phyloP scores from a whole-genome alignment of 2,888 invertebrate species.

The Pollenia amentaria region DNA sequence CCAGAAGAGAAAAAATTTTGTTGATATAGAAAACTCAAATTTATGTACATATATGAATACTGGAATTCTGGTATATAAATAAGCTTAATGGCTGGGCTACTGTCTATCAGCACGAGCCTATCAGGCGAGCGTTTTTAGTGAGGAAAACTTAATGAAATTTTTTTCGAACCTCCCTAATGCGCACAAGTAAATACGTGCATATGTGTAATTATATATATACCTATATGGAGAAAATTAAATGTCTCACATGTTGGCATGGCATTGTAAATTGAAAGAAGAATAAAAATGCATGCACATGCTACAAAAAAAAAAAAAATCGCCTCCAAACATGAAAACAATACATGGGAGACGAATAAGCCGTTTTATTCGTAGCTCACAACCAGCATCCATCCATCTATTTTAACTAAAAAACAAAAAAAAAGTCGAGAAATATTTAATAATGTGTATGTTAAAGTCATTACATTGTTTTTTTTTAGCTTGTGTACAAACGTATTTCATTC shows the following conservation, averaged over 20 bases:
- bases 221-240: not conserved
- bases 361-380: not conserved
- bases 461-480: constrained; percentile 7
- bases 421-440: constrained; percentile 56
- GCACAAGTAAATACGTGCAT: not conserved
- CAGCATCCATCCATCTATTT: constrained; percentile 45
- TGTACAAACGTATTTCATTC: not conserved
- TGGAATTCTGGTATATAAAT: too few species aligned
- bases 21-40: too few species aligned
- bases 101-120: too few species aligned
- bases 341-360: not conserved
- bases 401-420: constrained; percentile 19
- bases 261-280: constrained; percentile 43
- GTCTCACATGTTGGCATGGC: constrained; percentile 49
- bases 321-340: constrained; percentile 27
- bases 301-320: constrained; percentile 10
- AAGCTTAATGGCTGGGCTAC: too few species aligned
- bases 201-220: not conserved
- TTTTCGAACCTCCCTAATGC: not conserved
- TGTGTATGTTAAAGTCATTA: constrained; percentile 19
- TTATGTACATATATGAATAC: too few species aligned
- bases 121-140: too few species aligned
- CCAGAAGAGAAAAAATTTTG: too few species aligned
- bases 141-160: too few species aligned
- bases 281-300: not conserved